These are phyloP conservation scores for Vanessa cardui DNA, from an alignment of 2,888 invertebrate species.

Conservation along the genomic window DNA sequence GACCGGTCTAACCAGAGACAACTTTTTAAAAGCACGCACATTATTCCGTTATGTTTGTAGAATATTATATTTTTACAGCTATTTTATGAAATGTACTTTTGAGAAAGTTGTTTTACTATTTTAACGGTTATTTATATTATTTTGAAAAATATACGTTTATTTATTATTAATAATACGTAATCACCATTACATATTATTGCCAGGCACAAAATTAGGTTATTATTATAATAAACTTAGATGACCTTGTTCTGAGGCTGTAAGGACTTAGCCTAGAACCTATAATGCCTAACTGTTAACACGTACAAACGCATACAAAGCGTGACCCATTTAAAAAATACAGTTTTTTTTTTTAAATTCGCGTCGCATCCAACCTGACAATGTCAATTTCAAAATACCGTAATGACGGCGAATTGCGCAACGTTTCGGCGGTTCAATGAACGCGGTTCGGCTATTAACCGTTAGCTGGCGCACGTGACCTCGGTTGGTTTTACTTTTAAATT, in stretches of 20 bases:
- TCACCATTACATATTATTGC: neutral
- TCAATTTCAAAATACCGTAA: conserved; percentile 44
- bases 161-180: neutral
- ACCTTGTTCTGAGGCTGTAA: conserved; percentile 25
- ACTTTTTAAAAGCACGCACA: conserved; percentile 45
- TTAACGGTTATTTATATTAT: conserved; percentile 3
- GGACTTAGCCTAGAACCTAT: conserved; percentile 21
- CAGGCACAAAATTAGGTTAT: conserved; percentile 18
- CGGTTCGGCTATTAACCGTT: conserved; percentile 76
- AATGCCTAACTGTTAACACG: conserved; percentile 25
- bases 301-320: conserved; percentile 54
- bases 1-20: conserved; percentile 53
- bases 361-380: conserved; percentile 48
- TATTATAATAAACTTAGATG: conserved; percentile 15
- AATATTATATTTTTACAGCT: conserved; percentile 43
- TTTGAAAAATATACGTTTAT: neutral
- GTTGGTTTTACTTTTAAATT: conserved; percentile 77
- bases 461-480: conserved; percentile 67
- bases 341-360: conserved; percentile 72
- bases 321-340: conserved; percentile 63
- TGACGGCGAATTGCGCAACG: conserved; percentile 40
- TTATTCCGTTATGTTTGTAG: conserved; percentile 47
- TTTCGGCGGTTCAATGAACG: conserved; percentile 65
- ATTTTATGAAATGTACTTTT: conserved; percentile 32
- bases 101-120: conserved; percentile 29